Percentiles rank a stretch among this genome's conserved stretches.
Conservation (phyloP, 2,797 vertebrate species). For the Galaxias olidus region DNA sequence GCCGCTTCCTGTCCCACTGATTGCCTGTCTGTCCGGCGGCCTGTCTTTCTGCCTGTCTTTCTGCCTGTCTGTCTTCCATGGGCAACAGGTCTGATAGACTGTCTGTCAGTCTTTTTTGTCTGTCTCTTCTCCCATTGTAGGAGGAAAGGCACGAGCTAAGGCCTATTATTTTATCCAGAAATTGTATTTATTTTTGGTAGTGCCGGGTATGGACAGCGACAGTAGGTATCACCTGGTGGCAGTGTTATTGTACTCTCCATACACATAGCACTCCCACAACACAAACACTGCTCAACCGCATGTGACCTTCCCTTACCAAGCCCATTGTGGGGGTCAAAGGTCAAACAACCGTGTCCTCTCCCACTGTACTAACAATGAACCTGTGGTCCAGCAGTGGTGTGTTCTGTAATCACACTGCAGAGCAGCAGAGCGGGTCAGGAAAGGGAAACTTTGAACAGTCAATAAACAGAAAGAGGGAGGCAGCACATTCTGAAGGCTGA, state of each 20-base stretch:
- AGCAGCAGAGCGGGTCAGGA: slow-evolving; percentile 75
- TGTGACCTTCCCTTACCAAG: slow-evolving; percentile 76
- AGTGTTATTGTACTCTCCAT: too few species aligned
- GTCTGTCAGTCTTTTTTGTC: not conserved
- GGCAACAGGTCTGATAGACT: too few species aligned
- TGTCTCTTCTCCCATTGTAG: not conserved
- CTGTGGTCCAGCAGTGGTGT: slow-evolving; percentile 69
- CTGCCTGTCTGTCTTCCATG: slow-evolving; percentile 1
- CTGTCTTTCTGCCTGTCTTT: slow-evolving; percentile 35
- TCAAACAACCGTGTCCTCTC: slow-evolving; percentile 78
- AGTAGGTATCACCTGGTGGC: too few species aligned
- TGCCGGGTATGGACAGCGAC: too few species aligned
- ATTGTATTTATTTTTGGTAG: too few species aligned
- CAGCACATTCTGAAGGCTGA: too few species aligned
- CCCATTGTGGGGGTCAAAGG: slow-evolving; percentile 71
- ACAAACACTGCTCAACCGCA: slow-evolving; percentile 24
- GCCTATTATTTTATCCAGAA: too few species aligned
- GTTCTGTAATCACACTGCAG: slow-evolving; percentile 85
- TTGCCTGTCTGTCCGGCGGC: slow-evolving; percentile 24
- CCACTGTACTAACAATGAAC: slow-evolving; percentile 88
- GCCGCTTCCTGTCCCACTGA: slow-evolving; percentile 55
- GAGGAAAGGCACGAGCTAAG: too few species aligned
- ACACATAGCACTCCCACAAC: too few species aligned
- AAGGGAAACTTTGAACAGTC: slow-evolving; percentile 82
- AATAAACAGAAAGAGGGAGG: slow-evolving; percentile 53